Percentiles rank a stretch among this genome's conserved stretches.
Conservation (phyloP, 2,888 invertebrate genomes). For the Drosophila austrosaltans region DNA sequence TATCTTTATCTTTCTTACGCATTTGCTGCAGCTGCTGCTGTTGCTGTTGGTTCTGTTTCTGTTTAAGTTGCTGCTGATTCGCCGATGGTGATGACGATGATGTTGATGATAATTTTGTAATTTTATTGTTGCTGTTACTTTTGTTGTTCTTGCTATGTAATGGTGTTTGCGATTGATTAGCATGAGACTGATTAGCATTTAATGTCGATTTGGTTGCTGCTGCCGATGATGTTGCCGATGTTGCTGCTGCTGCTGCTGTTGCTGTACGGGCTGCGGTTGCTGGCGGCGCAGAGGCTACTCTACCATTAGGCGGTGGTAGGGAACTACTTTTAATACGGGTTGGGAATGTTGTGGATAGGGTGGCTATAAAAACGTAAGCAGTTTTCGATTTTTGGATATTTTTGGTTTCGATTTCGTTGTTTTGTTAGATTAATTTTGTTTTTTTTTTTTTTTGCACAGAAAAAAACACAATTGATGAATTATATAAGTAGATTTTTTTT, state of each 20-base stretch:
- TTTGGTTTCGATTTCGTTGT: slow-evolving; percentile 37
- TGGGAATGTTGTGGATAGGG: slow-evolving; percentile 90
- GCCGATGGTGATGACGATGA: slow-evolving; percentile 38
- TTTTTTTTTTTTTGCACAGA: slow-evolving; percentile 57
- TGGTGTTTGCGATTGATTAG: slow-evolving; percentile 81
- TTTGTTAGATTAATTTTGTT: slow-evolving; percentile 9
- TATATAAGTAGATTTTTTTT: slow-evolving; percentile 56
- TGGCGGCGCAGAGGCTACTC: slow-evolving; percentile 80
- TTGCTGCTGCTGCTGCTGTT: slow-evolving; percentile 51
- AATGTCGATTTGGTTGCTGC: slow-evolving; percentile 54
- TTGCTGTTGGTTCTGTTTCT: slow-evolving; percentile 43
- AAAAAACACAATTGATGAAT: slow-evolving; percentile 69
- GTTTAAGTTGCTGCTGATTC: slow-evolving; percentile 57
- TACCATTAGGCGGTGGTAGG: slow-evolving; percentile 85
- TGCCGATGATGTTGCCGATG: slow-evolving; percentile 52
- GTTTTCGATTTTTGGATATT: slow-evolving; percentile 47
- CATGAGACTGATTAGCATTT: slow-evolving; percentile 70
- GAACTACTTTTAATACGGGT: slow-evolving; percentile 88
- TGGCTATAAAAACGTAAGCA: slow-evolving; percentile 86
- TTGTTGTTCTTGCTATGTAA: slow-evolving; percentile 60
- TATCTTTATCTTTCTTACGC: slow-evolving; percentile 82
- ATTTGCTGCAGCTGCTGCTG: slow-evolving; percentile 67
- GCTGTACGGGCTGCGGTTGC: slow-evolving; percentile 48
- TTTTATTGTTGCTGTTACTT: slow-evolving; percentile 43
- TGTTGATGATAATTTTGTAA: slow-evolving; percentile 75